Evolutionary conservation across 92 coral and sea anemone genomes (phyloP), one percentile per base, ranked within the genome.

Genomic region (Desmophyllum pertusum): DNA sequence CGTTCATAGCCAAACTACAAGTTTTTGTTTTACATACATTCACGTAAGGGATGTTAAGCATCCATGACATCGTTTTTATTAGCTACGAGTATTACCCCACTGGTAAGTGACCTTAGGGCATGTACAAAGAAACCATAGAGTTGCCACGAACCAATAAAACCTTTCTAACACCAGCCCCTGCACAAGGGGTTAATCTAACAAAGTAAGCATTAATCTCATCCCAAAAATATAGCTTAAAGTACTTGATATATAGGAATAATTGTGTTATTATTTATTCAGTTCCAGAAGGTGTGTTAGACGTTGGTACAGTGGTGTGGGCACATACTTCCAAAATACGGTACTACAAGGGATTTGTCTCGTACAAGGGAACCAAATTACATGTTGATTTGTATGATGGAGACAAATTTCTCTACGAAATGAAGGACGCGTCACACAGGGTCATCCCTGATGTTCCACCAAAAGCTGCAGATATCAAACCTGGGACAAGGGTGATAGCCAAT

Each of bases 311-410:
- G 50, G 92, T 97, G 14, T 97, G 97, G 98, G 98, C 98, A 13
- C 83, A 90, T 73, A 90, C 93, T 78, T 71, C 88, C 5, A 89
- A 85, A 42, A 90, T 83, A 37, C 73, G 74, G 6, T 97, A 97
- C 89, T 90, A 73, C 83, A 88, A 93, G 39, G 99, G 98, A 17
- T 97, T 88, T 62, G 89, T 97, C 36, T 87, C 98, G 11, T 89
- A 88, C 91, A 92, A 91, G 69, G 99, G 96, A 72, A 77, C 91
- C 75, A 97, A 94, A 57, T 70, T 97, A 35, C 98, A 97, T 62
- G 98, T 97, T 48, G 93, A 95, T 74, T 91, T 97, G 77, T 94
- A 92, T 46, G 98, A 94, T 39, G 98, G 98, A 19, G 95, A 92
- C 59, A 94, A 91, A 25, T 87, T 76, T 50, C 80, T 89, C 6